Conservation (phyloP, 1,140 invertebrate genomes). For the Drosophila simulans region DNA sequence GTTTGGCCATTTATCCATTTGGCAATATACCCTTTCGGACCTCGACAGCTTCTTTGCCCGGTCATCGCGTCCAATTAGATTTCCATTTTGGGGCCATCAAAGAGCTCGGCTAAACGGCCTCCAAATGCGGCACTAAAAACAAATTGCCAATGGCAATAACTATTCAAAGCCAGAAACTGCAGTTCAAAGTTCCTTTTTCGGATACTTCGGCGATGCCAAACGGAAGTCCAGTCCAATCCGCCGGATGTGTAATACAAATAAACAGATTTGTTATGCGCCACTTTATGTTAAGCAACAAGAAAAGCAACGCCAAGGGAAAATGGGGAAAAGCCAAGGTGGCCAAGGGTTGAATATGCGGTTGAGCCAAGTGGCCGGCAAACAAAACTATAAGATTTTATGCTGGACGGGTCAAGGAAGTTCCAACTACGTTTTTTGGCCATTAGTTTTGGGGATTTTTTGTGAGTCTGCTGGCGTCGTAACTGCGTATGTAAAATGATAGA, state of each 20-base stretch:
- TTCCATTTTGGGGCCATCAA: slow-evolving; percentile 74
- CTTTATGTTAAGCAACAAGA: slow-evolving; percentile 68
- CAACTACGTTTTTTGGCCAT: slow-evolving; percentile 66
- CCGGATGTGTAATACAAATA: slow-evolving; percentile 77
- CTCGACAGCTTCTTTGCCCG: slow-evolving; percentile 43
- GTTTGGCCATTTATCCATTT: slow-evolving; percentile 46
- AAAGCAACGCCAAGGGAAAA: not conserved
- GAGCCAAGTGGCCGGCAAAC: slow-evolving; percentile 26
- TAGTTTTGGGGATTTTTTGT: slow-evolving; percentile 53
- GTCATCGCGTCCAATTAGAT: slow-evolving; percentile 75
- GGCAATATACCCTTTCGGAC: slow-evolving; percentile 14
- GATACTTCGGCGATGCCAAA: slow-evolving; percentile 26
- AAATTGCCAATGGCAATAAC: slow-evolving; percentile 63
- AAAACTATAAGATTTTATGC: slow-evolving; percentile 78
- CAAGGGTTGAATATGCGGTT: slow-evolving; percentile 47
- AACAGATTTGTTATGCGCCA: slow-evolving; percentile 84
- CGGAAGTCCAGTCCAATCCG: slow-evolving; percentile 54
- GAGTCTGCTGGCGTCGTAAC: slow-evolving; percentile 16
- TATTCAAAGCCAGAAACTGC: slow-evolving; percentile 45
- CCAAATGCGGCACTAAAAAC: slow-evolving; percentile 67
- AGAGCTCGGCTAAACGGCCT: slow-evolving; percentile 62
- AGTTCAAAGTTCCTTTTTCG: slow-evolving; percentile 52
- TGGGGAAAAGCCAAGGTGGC: slow-evolving; percentile 14
- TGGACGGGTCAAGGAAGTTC: slow-evolving; percentile 65
- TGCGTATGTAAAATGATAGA: slow-evolving; percentile 75